Evolutionary conservation across 2,797 vertebrate genomes (phyloP), one percentile per base, ranked within the genome.

Genomic region (Alosa sapidissima): DNA sequence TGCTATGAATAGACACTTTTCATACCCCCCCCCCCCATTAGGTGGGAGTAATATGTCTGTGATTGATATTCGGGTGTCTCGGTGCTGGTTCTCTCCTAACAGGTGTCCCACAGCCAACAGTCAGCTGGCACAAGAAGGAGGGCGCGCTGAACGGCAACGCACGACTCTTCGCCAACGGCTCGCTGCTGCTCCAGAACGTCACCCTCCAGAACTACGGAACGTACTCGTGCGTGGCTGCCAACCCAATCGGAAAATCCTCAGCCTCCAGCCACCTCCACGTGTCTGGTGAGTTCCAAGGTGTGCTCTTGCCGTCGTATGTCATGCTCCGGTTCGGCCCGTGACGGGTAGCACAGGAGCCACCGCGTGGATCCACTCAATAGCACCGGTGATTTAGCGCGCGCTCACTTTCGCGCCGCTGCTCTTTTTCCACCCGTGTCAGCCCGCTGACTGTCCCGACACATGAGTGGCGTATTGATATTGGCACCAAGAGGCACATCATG

Each of bases 191-290:
- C 89, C 93, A 84, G 82, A 97, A 96, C 9, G 87, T 97, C 88
- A 95, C 95, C 9, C 75, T 87, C 1, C 91, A 93, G 84, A 93
- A 95, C 85, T 91, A 92, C 84, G 97, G 97, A 81, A 93, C 87
- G 19, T 98, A 97, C 62, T 90, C 90, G 81, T 98, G 97, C 88
- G 91, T 92, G n/a, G 96, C 96, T 89, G 87, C 92, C 84, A 98
- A 96, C 6, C 88, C 90, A 21, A 90, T 97, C 0, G 97, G 97
- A 87, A 95, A 94, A 91, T 93, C 95, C 4, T 85, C 90, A 10
- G 95, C 96, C 49, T 86, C 89, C 0, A 94, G 94, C 51, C 41
- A 92, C 21, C 92, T 98, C 62, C 93, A 88, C 54, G 83, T 97
- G 85, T 85, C 89, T 52, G 94, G 97, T 97, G 87, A 92, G 96